Percentiles rank a stretch among this genome's conserved stretches.
These are phyloP conservation scores for Thereva unica DNA, from an alignment of 2,888 invertebrate genomes.

Conservation along the genomic window DNA sequence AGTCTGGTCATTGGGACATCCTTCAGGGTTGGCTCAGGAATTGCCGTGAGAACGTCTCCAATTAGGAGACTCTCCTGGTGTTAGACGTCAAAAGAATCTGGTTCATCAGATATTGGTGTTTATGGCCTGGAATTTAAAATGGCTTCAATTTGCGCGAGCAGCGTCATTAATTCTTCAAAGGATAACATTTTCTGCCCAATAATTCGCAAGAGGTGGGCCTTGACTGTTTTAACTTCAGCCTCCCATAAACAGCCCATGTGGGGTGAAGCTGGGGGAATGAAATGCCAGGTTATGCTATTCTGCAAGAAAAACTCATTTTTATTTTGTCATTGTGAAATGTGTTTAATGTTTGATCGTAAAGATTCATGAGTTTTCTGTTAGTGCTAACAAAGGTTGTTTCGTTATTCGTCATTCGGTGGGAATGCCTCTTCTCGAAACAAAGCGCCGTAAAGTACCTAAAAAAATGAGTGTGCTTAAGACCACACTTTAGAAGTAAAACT, in stretches of 20 bases:
- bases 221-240: slow-evolving; percentile 26
- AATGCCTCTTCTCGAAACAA: no score
- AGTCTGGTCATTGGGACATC: no score
- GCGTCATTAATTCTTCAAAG: slow-evolving; percentile 18
- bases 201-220: slow-evolving; percentile 33
- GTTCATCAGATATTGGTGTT: slow-evolving; percentile 1
- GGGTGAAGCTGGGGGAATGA: background rate
- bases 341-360: no score
- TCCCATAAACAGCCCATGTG: no score
- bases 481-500: no score
- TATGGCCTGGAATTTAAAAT: slow-evolving; percentile 23
- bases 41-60: background rate
- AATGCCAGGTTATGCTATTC: slow-evolving; percentile 1
- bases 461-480: no score
- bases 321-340: no score
- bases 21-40: background rate
- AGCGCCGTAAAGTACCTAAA: no score
- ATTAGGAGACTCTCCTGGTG: slow-evolving; percentile 5
- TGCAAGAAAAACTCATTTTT: no score
- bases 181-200: slow-evolving; percentile 13
- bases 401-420: no score
- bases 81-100: slow-evolving; percentile 12
- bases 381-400: no score
- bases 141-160: slow-evolving; percentile 18
- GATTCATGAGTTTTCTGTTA: no score